Base-by-base conservation (phyloP, 1,140 invertebrate genomes). In the Tribolium madens region DNA sequence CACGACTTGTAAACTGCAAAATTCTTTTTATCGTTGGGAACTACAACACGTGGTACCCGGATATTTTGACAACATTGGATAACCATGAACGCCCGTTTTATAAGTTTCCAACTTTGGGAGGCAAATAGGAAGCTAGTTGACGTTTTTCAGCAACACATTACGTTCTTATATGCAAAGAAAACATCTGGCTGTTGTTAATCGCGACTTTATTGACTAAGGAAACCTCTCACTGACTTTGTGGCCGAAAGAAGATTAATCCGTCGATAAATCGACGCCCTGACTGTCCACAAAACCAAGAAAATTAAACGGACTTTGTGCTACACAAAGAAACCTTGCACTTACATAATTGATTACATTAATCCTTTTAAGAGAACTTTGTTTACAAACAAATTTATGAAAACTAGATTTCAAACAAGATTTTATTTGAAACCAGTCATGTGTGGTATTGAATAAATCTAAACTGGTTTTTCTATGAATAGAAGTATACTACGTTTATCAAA, bases 61-160 rank as follows among this genome's bases (percentile, higher is more conserved):
- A 57, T 57, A 64, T 64, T 64, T 64, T 64, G 57, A 64, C 57
- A 64, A 64, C 21, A 64, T 64, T 33, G 57, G 57, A 64, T 64
- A 64, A 64, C 57, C 57, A 64, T 64, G 26, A 64, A 64, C 26
- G 57, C 57, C 57, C 10, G 3, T 64, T 64, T 64, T 64, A 64
- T 9, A 33, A 64, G 57, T 42, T 64, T 64, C n/a, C 13, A 31
- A 42, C 57, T 33, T 64, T 1, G 50, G 17, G 7, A 52, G 50
- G 50, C 9, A 57, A 52, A 57, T 15, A 53, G 7, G 4, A 3
- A 64, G n/a, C 36, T 26, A 26, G 18, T 64, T 26, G 31, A 64
- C n/a, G 6, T 14, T 64, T 33, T 13, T 15, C 3, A 3, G 15
- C 52, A n/a, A 57, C 17, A 57, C 18, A 64, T 14, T 64, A 33